Evolutionary conservation across 2,113 vertebrate species (phyloP).

Genomic region (Bambusicola thoracicus): DNA sequence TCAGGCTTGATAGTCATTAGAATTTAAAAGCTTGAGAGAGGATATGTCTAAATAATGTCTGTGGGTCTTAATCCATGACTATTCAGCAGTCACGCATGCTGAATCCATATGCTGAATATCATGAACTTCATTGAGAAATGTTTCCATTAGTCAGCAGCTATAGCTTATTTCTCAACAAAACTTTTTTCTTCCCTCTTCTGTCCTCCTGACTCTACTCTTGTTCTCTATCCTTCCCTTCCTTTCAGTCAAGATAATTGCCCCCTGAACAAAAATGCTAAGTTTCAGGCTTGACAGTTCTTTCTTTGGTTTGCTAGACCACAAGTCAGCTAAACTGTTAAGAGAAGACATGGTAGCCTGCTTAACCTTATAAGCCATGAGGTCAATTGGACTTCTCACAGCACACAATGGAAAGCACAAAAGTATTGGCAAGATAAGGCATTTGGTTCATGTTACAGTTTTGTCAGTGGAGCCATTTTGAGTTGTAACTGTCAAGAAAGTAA

Average conservation of each 20-base stretch:
- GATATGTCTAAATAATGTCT: too few species aligned
- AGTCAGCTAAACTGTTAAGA: not conserved
- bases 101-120: not conserved
- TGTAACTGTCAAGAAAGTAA: not conserved
- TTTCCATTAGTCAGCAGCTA: constrained; percentile 5
- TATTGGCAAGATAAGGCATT: not conserved
- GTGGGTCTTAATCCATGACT: not conserved
- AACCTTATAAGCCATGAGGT: not conserved
- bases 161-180: not conserved
- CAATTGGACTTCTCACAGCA: not conserved
- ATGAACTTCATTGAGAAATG: not conserved
- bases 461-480: not conserved
- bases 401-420: not conserved
- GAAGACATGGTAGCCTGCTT: not conserved
- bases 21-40: not conserved
- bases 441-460: not conserved
- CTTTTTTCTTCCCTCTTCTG: not conserved
- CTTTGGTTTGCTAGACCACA: not conserved
- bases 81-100: not conserved
- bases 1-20: not conserved
- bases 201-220: not conserved
- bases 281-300: not conserved
- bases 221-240: not conserved
- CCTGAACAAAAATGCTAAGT: not conserved
- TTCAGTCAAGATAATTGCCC: not conserved